These are phyloP conservation scores for Paedocypris sp. DNA, from an alignment of 2,113 vertebrate species.

Conservation along the genomic window DNA sequence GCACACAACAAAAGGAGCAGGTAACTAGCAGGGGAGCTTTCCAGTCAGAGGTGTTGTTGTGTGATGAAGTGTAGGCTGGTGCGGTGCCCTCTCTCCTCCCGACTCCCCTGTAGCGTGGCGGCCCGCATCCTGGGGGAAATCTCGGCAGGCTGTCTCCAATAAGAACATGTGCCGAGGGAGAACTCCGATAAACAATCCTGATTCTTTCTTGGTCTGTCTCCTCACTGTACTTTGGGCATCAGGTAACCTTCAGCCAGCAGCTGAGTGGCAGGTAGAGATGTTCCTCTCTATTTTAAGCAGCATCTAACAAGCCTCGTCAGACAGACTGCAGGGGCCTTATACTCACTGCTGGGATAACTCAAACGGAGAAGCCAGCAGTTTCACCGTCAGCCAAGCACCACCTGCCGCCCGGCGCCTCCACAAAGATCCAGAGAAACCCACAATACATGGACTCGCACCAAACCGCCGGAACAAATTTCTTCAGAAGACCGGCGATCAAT, in stretches of 20 bases:
- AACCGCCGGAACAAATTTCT: neutral
- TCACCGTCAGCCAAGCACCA: slow-evolving; percentile 25
- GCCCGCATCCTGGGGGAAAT: slow-evolving; percentile 26
- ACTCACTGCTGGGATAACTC: slow-evolving; percentile 27
- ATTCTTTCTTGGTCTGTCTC: slow-evolving; percentile 25
- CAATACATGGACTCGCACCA: neutral
- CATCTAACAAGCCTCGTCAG: slow-evolving; percentile 48
- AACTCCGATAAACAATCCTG: slow-evolving; percentile 26
- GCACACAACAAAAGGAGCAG: slow-evolving; percentile 13
- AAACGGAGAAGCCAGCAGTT: slow-evolving; percentile 23
- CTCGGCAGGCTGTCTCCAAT: slow-evolving; percentile 30
- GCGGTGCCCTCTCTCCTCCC: neutral
- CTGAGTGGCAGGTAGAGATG: slow-evolving; percentile 55
- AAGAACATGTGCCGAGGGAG: slow-evolving; percentile 31
- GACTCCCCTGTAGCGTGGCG: neutral
- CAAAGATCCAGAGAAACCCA: neutral
- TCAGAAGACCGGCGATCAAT: slow-evolving; percentile 21
- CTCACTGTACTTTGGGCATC: slow-evolving; percentile 7
- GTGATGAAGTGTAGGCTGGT: slow-evolving; percentile 16
- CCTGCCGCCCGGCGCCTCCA: neutral
- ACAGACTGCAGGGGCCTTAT: slow-evolving; percentile 43
- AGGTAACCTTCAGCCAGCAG: slow-evolving; percentile 49
- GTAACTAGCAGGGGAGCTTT: slow-evolving; percentile 9
- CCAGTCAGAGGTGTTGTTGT: slow-evolving; percentile 26
- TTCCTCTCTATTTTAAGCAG: slow-evolving; percentile 45